phyloP scores from a whole-genome alignment of 1,140 invertebrate genomes.

The Drosophila neocordata region DNA sequence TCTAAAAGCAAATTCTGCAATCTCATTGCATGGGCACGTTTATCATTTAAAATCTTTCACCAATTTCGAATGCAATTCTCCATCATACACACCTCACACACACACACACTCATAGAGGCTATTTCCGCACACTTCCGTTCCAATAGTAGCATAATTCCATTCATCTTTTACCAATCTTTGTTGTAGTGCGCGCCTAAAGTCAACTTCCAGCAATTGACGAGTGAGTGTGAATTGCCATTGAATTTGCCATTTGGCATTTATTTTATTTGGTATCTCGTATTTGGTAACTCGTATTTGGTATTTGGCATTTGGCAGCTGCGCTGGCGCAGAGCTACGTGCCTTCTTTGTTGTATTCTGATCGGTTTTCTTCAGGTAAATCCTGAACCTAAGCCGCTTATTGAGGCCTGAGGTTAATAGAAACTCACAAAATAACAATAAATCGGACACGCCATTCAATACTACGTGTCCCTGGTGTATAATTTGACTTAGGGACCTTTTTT shows the following conservation, averaged over 20 bases:
- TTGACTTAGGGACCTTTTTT: conserved; percentile 56
- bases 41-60: conserved; percentile 26
- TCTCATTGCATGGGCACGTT: conserved; percentile 59
- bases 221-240: conserved; percentile 75
- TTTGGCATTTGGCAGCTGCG: conserved; percentile 65
- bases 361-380: conserved; percentile 63
- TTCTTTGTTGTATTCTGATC: conserved; percentile 35
- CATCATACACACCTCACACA: background rate
- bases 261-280: no score
- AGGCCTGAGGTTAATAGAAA: conserved; percentile 72
- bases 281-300: no score
- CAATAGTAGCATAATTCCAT: conserved; percentile 16
- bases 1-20: conserved; percentile 37
- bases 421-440: conserved; percentile 48
- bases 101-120: no score
- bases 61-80: background rate
- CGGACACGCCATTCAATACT: conserved; percentile 51
- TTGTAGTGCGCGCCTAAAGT: conserved; percentile 67
- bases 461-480: conserved; percentile 74
- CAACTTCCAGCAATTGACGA: conserved; percentile 74
- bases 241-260: conserved; percentile 53
- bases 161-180: conserved; percentile 16
- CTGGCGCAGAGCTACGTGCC: conserved; percentile 65
- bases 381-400: conserved; percentile 64
- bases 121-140: conserved; percentile 72